phyloP scores from a whole-genome alignment of 2,113 vertebrate species.

The Ginglymostoma cirratum region DNA sequence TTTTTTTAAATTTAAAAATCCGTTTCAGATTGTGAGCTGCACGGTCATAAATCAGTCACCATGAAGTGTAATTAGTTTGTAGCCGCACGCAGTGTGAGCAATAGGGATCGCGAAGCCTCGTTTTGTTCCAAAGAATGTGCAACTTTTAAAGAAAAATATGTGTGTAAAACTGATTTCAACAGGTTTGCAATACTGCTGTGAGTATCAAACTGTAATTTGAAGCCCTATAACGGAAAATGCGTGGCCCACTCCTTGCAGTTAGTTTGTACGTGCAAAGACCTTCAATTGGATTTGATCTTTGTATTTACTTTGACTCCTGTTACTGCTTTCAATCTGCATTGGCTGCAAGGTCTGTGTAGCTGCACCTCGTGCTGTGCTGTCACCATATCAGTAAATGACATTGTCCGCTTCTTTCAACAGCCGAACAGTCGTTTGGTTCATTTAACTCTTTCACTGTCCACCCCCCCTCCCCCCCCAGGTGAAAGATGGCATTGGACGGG shows the following conservation, averaged over 20 bases:
- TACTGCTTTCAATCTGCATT: not conserved
- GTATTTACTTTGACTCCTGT: not conserved
- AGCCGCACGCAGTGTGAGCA: not conserved
- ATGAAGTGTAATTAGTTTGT: not conserved
- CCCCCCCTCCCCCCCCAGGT: constrained; percentile 43
- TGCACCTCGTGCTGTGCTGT: not conserved
- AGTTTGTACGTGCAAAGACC: not conserved
- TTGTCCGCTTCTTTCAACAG: not conserved
- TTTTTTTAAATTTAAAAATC: not conserved
- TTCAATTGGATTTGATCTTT: not conserved
- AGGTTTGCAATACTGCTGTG: not conserved
- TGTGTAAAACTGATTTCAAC: not conserved
- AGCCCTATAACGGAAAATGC: not conserved
- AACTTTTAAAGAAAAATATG: not conserved
- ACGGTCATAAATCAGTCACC: not conserved
- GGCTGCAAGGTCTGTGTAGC: too few relatives aligned
- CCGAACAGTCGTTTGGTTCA: not conserved
- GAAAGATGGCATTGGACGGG: constrained; percentile 89
- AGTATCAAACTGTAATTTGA: not conserved
- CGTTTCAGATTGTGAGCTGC: not conserved
- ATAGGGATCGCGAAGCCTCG: not conserved
- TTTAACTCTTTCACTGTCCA: not conserved
- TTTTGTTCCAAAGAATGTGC: not conserved
- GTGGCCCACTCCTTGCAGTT: not conserved
- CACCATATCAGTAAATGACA: not conserved